These are phyloP conservation scores for Penelope pileata DNA, from an alignment of 2,113 vertebrate species.

Conservation along the genomic window DNA sequence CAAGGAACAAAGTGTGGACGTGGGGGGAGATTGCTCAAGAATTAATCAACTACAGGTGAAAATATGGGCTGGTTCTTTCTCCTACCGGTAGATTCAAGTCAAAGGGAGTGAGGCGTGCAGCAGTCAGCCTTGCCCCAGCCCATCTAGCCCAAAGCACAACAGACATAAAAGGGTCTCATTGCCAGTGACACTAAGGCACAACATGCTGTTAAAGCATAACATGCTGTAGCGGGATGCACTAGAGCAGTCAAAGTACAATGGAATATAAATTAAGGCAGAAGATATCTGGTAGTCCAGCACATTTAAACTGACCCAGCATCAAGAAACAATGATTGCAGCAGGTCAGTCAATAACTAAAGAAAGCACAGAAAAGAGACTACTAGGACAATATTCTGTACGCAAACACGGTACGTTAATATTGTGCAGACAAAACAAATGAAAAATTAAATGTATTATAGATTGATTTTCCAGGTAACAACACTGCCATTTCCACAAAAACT, in stretches of 20 bases:
- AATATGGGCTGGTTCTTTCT: no score
- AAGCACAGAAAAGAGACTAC: not conserved
- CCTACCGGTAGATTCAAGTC: no score
- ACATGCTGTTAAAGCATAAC: no score
- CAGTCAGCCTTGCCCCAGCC: no score
- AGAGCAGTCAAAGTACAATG: not conserved
- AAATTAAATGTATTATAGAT: not conserved
- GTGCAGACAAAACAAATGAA: not conserved
- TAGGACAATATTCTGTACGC: not conserved
- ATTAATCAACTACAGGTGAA: no score
- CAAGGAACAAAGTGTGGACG: no score
- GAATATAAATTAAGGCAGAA: not conserved
- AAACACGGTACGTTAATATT: not conserved
- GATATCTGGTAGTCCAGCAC: not conserved
- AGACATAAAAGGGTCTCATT: no score
- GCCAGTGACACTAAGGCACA: no score
- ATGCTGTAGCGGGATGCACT: not conserved
- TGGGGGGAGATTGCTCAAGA: no score
- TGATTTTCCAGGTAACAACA: not conserved
- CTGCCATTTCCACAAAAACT: not conserved
- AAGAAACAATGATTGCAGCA: not conserved
- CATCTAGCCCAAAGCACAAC: no score
- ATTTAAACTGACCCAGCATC: not conserved
- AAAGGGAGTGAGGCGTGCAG: no score
- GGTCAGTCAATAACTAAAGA: not conserved